Evolutionary conservation across 2,113 vertebrate genomes (phyloP), one percentile per base, ranked within the genome.

Genomic region (Pelecanus crispus): DNA sequence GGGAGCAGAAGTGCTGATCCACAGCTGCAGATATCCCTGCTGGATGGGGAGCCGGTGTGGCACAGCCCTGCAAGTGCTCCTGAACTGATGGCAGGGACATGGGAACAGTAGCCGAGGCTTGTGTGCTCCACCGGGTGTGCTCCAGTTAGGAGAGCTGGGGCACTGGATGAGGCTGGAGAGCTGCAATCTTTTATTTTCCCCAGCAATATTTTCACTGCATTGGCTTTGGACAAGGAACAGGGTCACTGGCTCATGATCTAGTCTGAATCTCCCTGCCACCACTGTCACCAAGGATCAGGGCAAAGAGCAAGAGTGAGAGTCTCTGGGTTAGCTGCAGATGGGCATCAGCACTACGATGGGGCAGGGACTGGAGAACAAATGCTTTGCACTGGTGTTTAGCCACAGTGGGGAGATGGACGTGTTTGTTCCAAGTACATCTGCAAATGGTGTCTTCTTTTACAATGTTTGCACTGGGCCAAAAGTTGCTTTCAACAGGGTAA

Each of bases 271-370:
- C 40, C 7, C 16, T 59, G 44, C 52, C 34, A 56, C 32, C 21
- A 4, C 29, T 52, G 32, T 40, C 34, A 14, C 56, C 55, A 70
- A 36, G 62, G 52, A 26, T 31, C 56, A 52, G 47, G 0, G 2
- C 34, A 40, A 38, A 53, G 36, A 55, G n/a, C n/a, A 16, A 3
- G 19, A 40, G 31, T 1, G 5, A 42, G 40, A 61, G 63, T 13
- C 40, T 32, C 72, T 77, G 78, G 36, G 36, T 67, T 45, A 32
- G 58, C 17, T 87, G 47, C 29, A 49, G 63, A 6, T 72, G 38
- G 26, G 20, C 68, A 50, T 28, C 56, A 56, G 81, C 0, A 0
- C 59, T 31, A 12, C 0, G 0, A 17, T 26, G 34, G 56, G 42
- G 68, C 62, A 83, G 25, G 45, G 12, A 31, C 26, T 77, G 38